Evolutionary conservation across 2,888 invertebrate species (phyloP), one percentile per base, ranked within the genome.

Genomic region (Archaeoteleia sp.): DNA sequence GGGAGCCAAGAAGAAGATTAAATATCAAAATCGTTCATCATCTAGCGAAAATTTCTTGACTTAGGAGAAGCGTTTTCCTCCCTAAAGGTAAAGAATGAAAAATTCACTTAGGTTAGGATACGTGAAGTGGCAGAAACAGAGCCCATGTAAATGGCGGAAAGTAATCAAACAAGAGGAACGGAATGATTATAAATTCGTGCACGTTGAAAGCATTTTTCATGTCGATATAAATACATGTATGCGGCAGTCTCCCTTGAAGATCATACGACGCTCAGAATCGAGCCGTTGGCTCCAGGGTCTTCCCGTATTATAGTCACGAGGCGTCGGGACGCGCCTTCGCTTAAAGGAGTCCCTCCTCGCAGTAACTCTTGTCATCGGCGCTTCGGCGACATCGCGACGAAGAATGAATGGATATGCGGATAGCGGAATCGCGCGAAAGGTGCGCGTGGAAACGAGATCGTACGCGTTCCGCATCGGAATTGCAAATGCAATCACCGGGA

Each of bases 401-500:
- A 67, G 61, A 62, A 66, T 42, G 49, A 65, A 70, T 63, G 51
- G 67, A 37, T 54, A 58, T 32, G 70, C 49, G 54, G 53, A 42
- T 32, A 40, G 39, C 12, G 27, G 45, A 58, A 57, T 40, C 42
- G 54, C 49, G 63, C 61, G 65, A 66, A 53, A 69, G 66, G 54
- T 55, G 71, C 67, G 67, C 63, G 55, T 35, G 39, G 61, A 62
- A 66, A 57, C 46, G 58, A 60, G 55, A 68, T 66, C 66, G 65
- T 71, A 49, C 68, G 70, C 67, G 67, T 69, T 71, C 55, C 76
- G 67, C 78, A 81, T 83, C 75, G 76, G 82, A 83, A 83, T 84
- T 83, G 82, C 82, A 82, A 84, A 84, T 82, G 82, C 79, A 83
- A 82, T 82, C 82, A 80, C 80, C 74, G 76, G 74, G 73, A 82